Percentiles rank a stretch among this genome's conserved stretches.
phyloP scores from a whole-genome alignment of 2,888 invertebrate species.

The Limnephilus auricula region DNA sequence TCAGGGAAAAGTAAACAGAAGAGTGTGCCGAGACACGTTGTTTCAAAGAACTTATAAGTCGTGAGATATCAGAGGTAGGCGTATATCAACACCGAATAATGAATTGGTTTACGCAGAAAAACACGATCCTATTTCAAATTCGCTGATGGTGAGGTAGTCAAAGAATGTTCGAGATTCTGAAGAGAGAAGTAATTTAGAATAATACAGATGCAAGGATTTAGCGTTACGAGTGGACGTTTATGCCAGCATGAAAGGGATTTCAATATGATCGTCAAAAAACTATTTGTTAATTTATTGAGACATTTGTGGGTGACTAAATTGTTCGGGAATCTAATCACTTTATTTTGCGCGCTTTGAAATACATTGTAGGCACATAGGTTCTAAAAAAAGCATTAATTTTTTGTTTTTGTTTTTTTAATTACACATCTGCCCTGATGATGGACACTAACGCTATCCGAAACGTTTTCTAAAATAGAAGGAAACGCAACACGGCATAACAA shows the following conservation, averaged over 20 bases:
- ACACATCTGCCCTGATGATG: too few species aligned
- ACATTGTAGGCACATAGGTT: neutral
- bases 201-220: neutral
- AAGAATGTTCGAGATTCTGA: neutral
- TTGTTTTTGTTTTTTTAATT: too few species aligned
- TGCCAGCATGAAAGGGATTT: neutral
- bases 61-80: neutral
- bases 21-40: neutral
- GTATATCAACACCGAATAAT: slow-evolving; percentile 5
- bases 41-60: neutral
- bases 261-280: neutral
- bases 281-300: neutral
- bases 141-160: neutral
- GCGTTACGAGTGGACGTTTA: neutral
- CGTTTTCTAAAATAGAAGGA: too few species aligned
- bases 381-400: neutral
- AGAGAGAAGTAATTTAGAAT: neutral
- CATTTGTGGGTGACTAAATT: neutral
- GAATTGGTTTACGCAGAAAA: slow-evolving; percentile 11
- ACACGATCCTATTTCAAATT: neutral
- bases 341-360: neutral
- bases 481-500: too few species aligned
- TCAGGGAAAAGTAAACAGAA: neutral
- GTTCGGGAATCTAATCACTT: neutral
- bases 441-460: too few species aligned